Base-by-base conservation (phyloP, 2,113 vertebrate species). In the Corvus moneduloides region DNA sequence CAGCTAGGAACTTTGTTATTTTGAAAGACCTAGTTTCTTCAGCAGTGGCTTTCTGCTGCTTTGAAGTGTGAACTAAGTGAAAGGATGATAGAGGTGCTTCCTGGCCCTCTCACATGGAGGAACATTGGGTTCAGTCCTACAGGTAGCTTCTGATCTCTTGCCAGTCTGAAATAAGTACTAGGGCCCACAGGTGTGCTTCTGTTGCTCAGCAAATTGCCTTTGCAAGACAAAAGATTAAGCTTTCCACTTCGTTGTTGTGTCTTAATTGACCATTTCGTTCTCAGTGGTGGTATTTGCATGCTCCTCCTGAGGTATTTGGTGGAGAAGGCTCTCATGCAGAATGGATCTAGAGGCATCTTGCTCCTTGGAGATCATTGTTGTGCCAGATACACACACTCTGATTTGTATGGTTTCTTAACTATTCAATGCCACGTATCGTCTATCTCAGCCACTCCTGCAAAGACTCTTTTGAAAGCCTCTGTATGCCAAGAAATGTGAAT, bases 301-400 rank as follows among this genome's bases (percentile, higher is more conserved):
- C 10, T 71, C 8, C 27, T 68, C 17, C 37, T 52, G 24, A 64
- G 61, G 9, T n/a, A 41, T 23, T 46, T 69, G 28, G 30, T 43
- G 44, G 41, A 24, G 10, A 61, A 91, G 8, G 7, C 16, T 59
- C 10, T 49, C 26, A 7, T 16, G 41, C 21, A 71, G 19, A 67
- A 35, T 32, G 16, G 18, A 26, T 56, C 13, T 35, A 19, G 28
- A 30, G 62, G 2, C 2, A 1, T 24, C 28, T 39, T 51, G 13
- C 7, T 51, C 21, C 22, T 54, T 1, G 1, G 7, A 2, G 1
- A 18, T 44, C 8, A 2, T 13, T 66, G 33, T 13, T 2, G 1
- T 72, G 19, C 55, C 58, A 51, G 32, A 4, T 46, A 5, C 10
- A 11, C 24, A 37, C 21, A 37, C 44, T 30, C 35, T 61, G 11